Percentiles rank a stretch among this genome's conserved stretches.
These are phyloP conservation scores for Salvator merianae DNA, from an alignment of 2,113 vertebrate genomes.

Conservation along the genomic window DNA sequence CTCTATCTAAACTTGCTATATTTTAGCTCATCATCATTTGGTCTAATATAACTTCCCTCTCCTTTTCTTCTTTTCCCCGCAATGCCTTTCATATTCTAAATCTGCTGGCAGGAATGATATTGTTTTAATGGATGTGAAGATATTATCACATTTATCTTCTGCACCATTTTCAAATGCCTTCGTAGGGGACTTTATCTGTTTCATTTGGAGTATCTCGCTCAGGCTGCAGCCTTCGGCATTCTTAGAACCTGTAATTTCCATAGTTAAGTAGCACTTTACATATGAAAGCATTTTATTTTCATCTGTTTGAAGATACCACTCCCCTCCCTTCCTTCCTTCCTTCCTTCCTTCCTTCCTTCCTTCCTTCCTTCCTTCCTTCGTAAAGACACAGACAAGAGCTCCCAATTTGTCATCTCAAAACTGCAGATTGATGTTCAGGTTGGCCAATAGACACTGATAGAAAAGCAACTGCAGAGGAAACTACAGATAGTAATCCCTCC, in stretches of 20 bases:
- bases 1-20: neutral
- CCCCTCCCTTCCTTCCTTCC: neutral
- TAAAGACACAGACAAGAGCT: neutral
- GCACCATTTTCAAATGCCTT: neutral
- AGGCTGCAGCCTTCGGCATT: slow-evolving; percentile 7
- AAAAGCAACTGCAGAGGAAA: neutral
- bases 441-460: neutral
- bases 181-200: neutral
- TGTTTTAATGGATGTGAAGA: neutral
- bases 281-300: neutral
- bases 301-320: neutral
- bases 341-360: no score
- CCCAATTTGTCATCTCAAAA: neutral
- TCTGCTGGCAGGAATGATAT: neutral
- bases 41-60: neutral
- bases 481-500: neutral
- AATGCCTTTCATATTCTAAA: neutral
- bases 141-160: neutral
- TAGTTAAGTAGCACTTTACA: neutral
- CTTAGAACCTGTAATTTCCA: slow-evolving; percentile 15
- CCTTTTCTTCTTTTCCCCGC: neutral
- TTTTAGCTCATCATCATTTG: neutral
- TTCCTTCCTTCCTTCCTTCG: neutral
- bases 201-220: neutral
- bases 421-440: neutral